phyloP scores from a whole-genome alignment of 1,140 invertebrate genomes.

The Drosophila sulfurigaster region DNA sequence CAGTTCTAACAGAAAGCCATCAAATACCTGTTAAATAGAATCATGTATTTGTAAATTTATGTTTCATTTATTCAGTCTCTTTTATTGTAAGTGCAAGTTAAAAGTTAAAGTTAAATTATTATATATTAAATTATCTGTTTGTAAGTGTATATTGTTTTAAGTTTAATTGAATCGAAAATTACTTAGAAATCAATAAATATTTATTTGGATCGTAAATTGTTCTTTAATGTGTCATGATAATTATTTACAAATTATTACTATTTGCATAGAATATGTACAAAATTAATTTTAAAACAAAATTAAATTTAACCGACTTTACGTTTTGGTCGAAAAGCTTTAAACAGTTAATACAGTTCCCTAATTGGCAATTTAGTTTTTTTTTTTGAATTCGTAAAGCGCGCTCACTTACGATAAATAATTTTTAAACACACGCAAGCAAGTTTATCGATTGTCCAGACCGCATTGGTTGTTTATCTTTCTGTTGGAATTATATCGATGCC shows the following conservation, averaged over 20 bases:
- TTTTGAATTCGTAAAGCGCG: background rate
- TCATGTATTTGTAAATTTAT: constrained; percentile 9
- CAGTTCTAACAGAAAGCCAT: constrained; percentile 2
- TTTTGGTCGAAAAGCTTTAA: too few species aligned
- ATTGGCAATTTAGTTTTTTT: too few species aligned
- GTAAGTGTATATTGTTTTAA: background rate
- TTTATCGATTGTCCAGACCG: background rate
- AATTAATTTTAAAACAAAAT: too few species aligned
- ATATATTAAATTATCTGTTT: constrained; percentile 1
- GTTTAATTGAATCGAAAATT: background rate
- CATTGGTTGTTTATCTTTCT: too few species aligned
- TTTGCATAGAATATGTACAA: too few species aligned
- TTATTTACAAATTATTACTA: too few species aligned
- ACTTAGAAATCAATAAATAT: too few species aligned
- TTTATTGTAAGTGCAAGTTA: background rate
- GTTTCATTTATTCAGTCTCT: background rate
- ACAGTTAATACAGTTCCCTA: too few species aligned
- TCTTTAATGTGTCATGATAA: too few species aligned
- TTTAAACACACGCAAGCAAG: too few species aligned
- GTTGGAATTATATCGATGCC: background rate
- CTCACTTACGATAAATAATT: background rate
- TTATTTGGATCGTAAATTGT: too few species aligned
- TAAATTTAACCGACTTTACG: too few species aligned
- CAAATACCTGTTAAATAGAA: background rate
- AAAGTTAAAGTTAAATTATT: background rate